A percentile compares a stretch with the other conserved stretches of the same genome.
phyloP scores from a whole-genome alignment of 2,888 invertebrate species.

The Gibbula magus region DNA sequence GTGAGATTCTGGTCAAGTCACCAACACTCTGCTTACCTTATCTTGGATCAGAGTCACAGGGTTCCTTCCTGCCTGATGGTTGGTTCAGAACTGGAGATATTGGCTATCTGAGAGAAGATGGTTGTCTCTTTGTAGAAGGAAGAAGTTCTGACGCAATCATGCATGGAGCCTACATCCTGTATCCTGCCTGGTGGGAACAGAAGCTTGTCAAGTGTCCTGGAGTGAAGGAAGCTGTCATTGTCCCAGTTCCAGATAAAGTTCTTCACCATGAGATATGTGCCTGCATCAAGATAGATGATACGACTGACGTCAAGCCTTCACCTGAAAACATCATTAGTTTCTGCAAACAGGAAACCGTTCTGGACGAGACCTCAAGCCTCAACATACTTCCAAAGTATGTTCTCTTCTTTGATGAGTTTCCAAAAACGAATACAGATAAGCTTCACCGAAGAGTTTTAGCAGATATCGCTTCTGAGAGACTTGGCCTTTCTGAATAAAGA shows the following conservation, averaged over 20 bases:
- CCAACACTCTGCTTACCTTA: slow-evolving; percentile 31
- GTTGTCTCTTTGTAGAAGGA: slow-evolving; percentile 35
- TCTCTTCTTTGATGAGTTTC: not conserved
- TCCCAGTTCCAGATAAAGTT: slow-evolving; percentile 40
- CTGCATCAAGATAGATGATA: slow-evolving; percentile 32
- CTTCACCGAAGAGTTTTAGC: not conserved
- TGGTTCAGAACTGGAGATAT: slow-evolving; percentile 43
- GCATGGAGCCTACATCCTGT: slow-evolving; percentile 37
- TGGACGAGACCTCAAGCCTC: not conserved
- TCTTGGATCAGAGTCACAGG: slow-evolving; percentile 15
- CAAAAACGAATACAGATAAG: not conserved
- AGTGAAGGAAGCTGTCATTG: slow-evolving; percentile 34
- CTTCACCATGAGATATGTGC: slow-evolving; percentile 42
- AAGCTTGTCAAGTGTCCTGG: slow-evolving; percentile 25
- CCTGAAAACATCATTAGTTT: not conserved
- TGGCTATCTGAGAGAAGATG: slow-evolving; percentile 29
- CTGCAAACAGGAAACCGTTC: not conserved
- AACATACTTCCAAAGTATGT: not conserved
- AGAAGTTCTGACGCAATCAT: slow-evolving; percentile 39
- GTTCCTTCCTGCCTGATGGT: slow-evolving; percentile 36
- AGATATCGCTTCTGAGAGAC: too few relatives aligned
- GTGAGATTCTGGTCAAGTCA: slow-evolving; percentile 34
- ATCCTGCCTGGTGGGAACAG: slow-evolving; percentile 41
- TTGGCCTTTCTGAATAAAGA: too few relatives aligned
- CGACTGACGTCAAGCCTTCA: too few relatives aligned